phyloP scores from a whole-genome alignment of 2,888 invertebrate species.

The Mystacides longicornis region DNA sequence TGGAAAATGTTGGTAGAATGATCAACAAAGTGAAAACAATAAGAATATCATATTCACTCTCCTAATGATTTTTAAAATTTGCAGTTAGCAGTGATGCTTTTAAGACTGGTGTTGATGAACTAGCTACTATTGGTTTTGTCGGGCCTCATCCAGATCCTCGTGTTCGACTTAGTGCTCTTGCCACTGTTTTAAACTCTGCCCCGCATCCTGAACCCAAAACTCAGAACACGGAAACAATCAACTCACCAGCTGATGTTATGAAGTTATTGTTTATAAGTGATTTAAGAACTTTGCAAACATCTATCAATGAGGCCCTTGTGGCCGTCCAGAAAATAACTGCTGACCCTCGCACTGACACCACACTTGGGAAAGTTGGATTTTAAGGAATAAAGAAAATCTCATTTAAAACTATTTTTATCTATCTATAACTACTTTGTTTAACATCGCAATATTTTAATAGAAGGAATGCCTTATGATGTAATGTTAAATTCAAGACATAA shows the following conservation, averaged over 20 bases:
- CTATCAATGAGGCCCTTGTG: slow-evolving; percentile 91
- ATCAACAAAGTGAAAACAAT: no score
- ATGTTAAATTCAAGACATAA: no score
- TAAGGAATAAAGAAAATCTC: no score
- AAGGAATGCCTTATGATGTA: no score
- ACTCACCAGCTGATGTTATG: slow-evolving; percentile 57
- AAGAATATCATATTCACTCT: no score
- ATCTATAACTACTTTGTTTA: no score
- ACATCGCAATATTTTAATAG: no score
- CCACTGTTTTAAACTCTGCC: slow-evolving; percentile 69
- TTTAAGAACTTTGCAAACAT: slow-evolving; percentile 79
- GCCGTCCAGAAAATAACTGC: slow-evolving; percentile 88
- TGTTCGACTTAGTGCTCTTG: slow-evolving; percentile 52
- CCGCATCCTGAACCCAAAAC: slow-evolving; percentile 67
- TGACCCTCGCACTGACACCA: slow-evolving; percentile 93
- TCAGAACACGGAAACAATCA: slow-evolving; percentile 35
- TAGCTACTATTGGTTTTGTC: slow-evolving; percentile 58
- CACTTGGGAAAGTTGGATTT: slow-evolving; percentile 84
- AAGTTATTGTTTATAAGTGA: slow-evolving; percentile 77
- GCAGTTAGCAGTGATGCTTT: slow-evolving; percentile 79
- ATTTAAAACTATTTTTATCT: no score
- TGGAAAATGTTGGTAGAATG: no score
- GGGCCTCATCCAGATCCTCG: slow-evolving; percentile 43
- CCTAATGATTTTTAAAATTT: no score
- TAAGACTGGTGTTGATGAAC: slow-evolving; percentile 66